Percentiles rank a stretch among this genome's conserved stretches.
Evolutionary conservation across 2,888 invertebrate species (phyloP).

Genomic region (Mythimna albipuncta): DNA sequence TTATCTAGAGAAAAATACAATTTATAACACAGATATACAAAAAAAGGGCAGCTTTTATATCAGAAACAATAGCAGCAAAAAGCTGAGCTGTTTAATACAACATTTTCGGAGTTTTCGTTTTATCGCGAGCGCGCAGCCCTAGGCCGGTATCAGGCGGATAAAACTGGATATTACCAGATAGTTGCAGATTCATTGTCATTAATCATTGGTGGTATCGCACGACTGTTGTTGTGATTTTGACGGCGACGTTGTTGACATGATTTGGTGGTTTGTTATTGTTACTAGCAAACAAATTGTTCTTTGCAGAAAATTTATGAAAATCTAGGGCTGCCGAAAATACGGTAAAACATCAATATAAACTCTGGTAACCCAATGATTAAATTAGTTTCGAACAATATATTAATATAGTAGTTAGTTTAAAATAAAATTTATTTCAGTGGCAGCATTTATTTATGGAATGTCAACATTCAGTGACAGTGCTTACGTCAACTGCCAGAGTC

Average conservation of each 20-base stretch:
- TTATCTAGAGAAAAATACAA: constrained; percentile 6
- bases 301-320: not conserved
- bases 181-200: constrained; percentile 60
- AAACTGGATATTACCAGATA: constrained; percentile 55
- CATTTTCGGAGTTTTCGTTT: constrained; percentile 40
- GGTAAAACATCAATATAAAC: not conserved
- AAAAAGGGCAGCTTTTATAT: constrained; percentile 21
- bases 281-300: constrained; percentile 1
- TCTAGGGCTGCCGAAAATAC: not conserved
- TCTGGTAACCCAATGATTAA: too few species aligned
- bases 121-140: constrained; percentile 51
- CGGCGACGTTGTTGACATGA: constrained; percentile 26
- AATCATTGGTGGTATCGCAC: constrained; percentile 51
- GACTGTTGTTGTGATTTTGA: constrained; percentile 50
- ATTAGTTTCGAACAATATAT: too few species aligned
- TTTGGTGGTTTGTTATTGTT: constrained; percentile 26
- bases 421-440: too few species aligned
- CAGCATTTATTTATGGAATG: too few species aligned
- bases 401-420: too few species aligned
- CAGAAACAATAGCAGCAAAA: constrained; percentile 42
- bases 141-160: constrained; percentile 53
- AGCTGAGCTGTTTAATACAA: constrained; percentile 31
- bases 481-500: too few species aligned
- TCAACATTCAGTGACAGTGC: too few species aligned
- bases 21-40: constrained; percentile 24